Evolutionary conservation across 1,140 invertebrate genomes (phyloP), one percentile per base, ranked within the genome.

Genomic region (Caenorhabditis briggsae): DNA sequence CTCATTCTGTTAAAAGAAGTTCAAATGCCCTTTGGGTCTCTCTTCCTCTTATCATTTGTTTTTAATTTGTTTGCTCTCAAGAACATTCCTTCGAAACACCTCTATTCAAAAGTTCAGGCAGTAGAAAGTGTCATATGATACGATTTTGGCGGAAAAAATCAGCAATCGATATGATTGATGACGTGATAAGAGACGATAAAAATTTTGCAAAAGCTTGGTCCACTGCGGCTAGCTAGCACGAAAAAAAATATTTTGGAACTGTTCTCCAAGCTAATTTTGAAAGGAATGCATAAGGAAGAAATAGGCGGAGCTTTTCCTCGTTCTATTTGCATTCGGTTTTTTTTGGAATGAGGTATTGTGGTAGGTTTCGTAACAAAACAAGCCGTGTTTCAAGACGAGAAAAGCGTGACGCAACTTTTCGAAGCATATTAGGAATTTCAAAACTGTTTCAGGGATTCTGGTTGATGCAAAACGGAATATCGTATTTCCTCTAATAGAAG

Each of bases 341-440:
- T 61, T 33, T 33, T 33, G 33, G 23, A 14, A 18, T 12, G 14
- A 18, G 43, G 33, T 70, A n/a, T 70, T 43, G 43, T 70, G 64
- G 18, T 70, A 70, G 43, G 64, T 70, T 70, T 70, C 64, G 64
- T 70, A 70, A 70, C 64, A 43, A 70, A 33, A 33, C 33, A 33
- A 33, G 1, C 33, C 33, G 33, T 33, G 43, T 16, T 46, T 70
- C 43, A 46, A 18, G 23, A 48, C n/a, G 18, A 1, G 64, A 7
- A 70, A 64, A 33, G 33, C n/a, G 16, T 46, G 64, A 70, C 64
- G 64, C 64, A 70, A 70, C n/a, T 2, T 33, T 41, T 64, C 61
- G 50, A 53, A 53, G 50, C 5, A 53, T 53, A 33, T 33, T 33
- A 59, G 58, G 8, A 23, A 41, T 64, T 64, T 9, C 20, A 41